phyloP scores from a whole-genome alignment of 2,113 vertebrate genomes.

The Zapornia atra region DNA sequence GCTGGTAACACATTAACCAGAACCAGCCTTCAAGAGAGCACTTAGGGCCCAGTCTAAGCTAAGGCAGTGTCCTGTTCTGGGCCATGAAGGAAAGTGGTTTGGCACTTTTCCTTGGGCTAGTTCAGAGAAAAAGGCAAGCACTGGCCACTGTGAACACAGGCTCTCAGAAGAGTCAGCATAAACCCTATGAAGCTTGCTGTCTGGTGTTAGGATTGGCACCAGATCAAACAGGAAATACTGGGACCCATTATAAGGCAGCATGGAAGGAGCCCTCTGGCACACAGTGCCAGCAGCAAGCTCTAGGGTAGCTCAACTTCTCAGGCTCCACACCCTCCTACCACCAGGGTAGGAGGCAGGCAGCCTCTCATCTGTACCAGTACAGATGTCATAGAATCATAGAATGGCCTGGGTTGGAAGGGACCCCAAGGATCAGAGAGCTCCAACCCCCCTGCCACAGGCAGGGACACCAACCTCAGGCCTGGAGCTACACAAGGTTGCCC shows the following conservation, averaged over 20 bases:
- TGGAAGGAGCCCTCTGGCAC: neutral
- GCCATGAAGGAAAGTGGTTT: neutral
- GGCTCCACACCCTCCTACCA: neutral
- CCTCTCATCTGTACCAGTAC: neutral
- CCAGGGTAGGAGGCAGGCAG: neutral
- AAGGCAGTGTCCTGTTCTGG: neutral
- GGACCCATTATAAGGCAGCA: neutral
- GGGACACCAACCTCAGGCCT: no score
- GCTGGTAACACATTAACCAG: neutral
- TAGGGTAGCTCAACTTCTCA: neutral
- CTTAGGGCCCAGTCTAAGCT: neutral
- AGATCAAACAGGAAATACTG: neutral
- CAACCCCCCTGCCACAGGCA: no score
- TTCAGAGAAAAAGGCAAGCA: neutral
- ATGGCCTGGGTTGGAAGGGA: no score
- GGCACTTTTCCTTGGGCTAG: neutral
- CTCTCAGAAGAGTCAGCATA: neutral
- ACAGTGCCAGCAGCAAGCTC: neutral
- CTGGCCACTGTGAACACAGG: neutral
- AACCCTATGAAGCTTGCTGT: neutral
- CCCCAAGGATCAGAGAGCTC: no score
- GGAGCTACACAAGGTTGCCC: no score
- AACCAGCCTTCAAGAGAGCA: neutral
- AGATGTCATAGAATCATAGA: no score
- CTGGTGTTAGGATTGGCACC: neutral